Conservation (phyloP, 2,888 invertebrate genomes). For the Antheraea yamamai region DNA sequence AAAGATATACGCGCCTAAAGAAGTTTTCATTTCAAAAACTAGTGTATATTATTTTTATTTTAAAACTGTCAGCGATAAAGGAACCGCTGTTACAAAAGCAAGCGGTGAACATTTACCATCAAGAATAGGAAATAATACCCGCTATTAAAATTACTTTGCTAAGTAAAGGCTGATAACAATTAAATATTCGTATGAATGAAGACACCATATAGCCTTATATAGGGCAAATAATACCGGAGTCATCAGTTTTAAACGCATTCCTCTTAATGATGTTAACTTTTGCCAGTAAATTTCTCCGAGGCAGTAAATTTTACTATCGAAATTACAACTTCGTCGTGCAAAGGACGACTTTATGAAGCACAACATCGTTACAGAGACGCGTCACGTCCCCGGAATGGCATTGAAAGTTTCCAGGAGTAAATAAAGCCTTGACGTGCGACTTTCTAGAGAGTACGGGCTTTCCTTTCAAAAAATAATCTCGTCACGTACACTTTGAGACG, state of each 20-base stretch:
- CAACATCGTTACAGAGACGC: slow-evolving; percentile 18
- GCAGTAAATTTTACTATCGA: slow-evolving; percentile 11
- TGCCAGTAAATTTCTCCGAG: neutral
- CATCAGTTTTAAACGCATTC: neutral
- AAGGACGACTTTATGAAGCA: slow-evolving; percentile 6
- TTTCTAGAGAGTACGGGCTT: slow-evolving; percentile 27
- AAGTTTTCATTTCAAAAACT: no score
- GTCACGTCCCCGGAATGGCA: slow-evolving; percentile 31
- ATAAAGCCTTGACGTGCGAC: slow-evolving; percentile 29
- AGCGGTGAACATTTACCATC: no score
- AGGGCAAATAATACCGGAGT: neutral
- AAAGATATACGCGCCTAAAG: no score
- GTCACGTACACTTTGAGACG: slow-evolving; percentile 47
- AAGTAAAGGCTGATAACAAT: no score
- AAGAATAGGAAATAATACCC: no score
- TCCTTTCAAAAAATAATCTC: slow-evolving; percentile 41
- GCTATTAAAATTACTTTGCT: no score
- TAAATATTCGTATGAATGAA: no score
- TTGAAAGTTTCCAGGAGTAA: slow-evolving; percentile 33
- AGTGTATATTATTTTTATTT: no score
- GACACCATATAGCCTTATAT: no score
- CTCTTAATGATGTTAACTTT: neutral
- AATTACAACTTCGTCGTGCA: slow-evolving; percentile 9
- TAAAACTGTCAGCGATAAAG: no score
- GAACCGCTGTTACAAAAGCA: no score